These are phyloP conservation scores for Hydrotaea cyrtoneurina DNA, from an alignment of 2,888 invertebrate species.

Conservation along the genomic window DNA sequence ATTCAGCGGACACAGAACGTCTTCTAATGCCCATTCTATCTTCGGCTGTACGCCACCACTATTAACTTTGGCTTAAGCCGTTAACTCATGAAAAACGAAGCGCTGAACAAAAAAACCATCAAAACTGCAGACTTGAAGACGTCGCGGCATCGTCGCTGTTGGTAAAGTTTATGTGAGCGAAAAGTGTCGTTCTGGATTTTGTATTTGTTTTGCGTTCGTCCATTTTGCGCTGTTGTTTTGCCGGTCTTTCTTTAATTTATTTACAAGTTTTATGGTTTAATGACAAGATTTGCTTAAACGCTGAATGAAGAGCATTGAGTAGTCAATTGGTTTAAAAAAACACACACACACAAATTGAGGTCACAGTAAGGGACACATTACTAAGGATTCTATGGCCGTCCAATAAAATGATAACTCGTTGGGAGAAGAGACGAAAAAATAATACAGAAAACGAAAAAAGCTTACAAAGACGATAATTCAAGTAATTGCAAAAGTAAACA, in stretches of 20 bases:
- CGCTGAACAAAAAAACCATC: neutral
- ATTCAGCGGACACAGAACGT: conserved; percentile 1
- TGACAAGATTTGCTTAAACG: conserved; percentile 12
- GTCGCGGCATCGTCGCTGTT: no score
- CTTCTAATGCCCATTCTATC: neutral
- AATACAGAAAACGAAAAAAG: neutral
- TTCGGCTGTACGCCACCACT: conserved; percentile 2
- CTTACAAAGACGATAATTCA: conserved; percentile 62
- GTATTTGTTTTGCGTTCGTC: neutral
- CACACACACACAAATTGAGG: neutral
- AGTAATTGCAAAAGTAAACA: conserved; percentile 71
- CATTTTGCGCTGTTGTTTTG: neutral
- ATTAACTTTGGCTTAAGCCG: conserved; percentile 44
- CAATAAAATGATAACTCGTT: neutral
- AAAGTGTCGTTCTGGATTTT: conserved; percentile 1
- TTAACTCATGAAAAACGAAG: conserved; percentile 30
- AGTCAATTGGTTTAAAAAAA: conserved; percentile 22
- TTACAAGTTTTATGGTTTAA: conserved; percentile 32
- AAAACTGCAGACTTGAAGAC: conserved; percentile 36
- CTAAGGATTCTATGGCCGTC: neutral
- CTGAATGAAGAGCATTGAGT: neutral
- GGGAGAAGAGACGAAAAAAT: neutral
- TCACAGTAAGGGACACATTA: conserved; percentile 32
- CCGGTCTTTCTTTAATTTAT: conserved; percentile 9
- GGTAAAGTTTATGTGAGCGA: conserved; percentile 3